A percentile compares a stretch with the other conserved stretches of the same genome.
Conservation (phyloP, 2,888 invertebrate species). For the Erebia palarica region DNA sequence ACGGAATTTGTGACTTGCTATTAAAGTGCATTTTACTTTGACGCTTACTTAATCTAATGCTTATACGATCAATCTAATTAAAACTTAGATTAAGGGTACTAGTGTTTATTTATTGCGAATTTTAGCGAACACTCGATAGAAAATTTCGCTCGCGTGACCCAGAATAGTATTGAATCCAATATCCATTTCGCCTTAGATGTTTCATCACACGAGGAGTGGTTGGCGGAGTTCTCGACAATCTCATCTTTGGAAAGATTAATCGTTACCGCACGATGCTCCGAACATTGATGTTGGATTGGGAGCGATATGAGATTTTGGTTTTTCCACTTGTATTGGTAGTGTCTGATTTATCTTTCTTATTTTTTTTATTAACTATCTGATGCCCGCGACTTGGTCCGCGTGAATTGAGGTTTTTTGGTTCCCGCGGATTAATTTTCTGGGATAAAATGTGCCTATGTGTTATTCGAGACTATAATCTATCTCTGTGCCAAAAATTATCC, state of each 20-base stretch:
- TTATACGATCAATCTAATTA: too few species aligned
- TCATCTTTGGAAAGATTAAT: conserved; percentile 37
- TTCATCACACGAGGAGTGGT: conserved; percentile 32
- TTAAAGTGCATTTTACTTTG: too few species aligned
- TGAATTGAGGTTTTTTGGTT: too few species aligned
- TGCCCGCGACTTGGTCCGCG: too few species aligned
- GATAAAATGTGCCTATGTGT: too few species aligned
- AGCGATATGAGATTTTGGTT: conserved; percentile 6
- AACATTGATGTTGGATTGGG: conserved; percentile 5
- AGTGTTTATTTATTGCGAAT: background rate
- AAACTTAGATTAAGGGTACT: too few species aligned
- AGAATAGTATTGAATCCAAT: conserved; percentile 16
- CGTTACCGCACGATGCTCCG: conserved; percentile 25
- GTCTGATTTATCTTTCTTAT: background rate
- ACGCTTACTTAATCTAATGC: too few species aligned
- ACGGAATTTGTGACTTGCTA: too few species aligned
- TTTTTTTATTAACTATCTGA: too few species aligned
- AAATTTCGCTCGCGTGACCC: conserved; percentile 3
- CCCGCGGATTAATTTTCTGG: too few species aligned
- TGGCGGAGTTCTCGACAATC: conserved; percentile 26
- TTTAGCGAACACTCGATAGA: background rate
- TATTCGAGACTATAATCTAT: too few species aligned
- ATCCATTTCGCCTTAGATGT: conserved; percentile 20
- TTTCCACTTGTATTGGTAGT: background rate
- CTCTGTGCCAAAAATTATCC: too few species aligned